phyloP scores from a whole-genome alignment of 2,888 invertebrate species.

The Polyploca ridens region DNA sequence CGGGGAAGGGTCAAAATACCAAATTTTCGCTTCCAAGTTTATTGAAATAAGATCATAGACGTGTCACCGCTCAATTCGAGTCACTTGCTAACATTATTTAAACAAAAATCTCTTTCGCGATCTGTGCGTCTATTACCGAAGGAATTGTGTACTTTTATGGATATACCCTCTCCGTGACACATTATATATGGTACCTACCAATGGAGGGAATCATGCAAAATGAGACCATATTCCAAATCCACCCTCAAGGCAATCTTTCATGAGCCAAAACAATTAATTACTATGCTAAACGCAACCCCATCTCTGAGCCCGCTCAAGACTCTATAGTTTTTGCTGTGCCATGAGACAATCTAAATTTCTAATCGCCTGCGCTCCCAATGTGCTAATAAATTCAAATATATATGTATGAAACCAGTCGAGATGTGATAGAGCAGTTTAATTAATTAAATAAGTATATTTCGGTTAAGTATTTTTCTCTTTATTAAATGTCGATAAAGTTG shows the following conservation, averaged over 20 bases:
- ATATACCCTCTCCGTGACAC: too few relatives aligned
- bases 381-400: slow-evolving; percentile 51
- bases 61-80: too few relatives aligned
- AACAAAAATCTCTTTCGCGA: too few relatives aligned
- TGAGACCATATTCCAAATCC: slow-evolving; percentile 1
- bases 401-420: slow-evolving; percentile 23
- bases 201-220: not conserved
- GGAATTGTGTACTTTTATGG: too few relatives aligned
- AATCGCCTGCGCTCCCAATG: slow-evolving; percentile 41
- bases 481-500: too few relatives aligned
- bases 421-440: slow-evolving; percentile 10
- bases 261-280: slow-evolving; percentile 47
- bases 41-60: too few relatives aligned
- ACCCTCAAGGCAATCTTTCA: slow-evolving; percentile 18
- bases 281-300: slow-evolving; percentile 53
- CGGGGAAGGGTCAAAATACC: too few relatives aligned
- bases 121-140: too few relatives aligned
- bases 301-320: slow-evolving; percentile 27
- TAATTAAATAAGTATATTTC: not conserved
- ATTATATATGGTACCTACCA: too few relatives aligned
- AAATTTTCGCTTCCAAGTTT: too few relatives aligned
- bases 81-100: too few relatives aligned
- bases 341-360: slow-evolving; percentile 56
- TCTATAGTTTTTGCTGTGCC: slow-evolving; percentile 51
- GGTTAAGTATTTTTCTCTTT: too few relatives aligned